These are phyloP conservation scores for Drosophila funebris DNA, from an alignment of 1,140 invertebrate genomes.

Conservation along the genomic window DNA sequence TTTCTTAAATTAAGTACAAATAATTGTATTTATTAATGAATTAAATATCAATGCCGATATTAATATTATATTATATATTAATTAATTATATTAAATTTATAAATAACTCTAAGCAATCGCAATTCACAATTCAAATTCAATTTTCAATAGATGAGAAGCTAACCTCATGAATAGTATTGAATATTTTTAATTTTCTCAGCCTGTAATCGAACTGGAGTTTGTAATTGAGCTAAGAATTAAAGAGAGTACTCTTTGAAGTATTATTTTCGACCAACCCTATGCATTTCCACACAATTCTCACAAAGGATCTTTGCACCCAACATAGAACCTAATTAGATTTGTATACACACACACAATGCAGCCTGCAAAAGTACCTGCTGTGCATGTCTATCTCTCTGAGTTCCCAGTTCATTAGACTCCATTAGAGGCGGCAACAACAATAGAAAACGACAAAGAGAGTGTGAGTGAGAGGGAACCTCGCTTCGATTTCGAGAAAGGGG, in stretches of 20 bases:
- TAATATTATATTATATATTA: too few relatives aligned
- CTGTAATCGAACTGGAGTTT: not conserved
- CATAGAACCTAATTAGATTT: slow-evolving; percentile 27
- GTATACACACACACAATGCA: slow-evolving; percentile 16
- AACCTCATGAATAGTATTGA: too few relatives aligned
- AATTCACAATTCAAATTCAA: not conserved
- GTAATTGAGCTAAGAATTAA: slow-evolving; percentile 17
- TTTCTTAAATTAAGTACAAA: too few relatives aligned
- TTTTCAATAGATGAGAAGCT: not conserved
- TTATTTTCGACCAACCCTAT: not conserved
- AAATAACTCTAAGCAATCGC: too few relatives aligned
- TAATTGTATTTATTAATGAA: too few relatives aligned
- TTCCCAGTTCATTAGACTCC: slow-evolving; percentile 67
- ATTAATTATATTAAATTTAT: too few relatives aligned
- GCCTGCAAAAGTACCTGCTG: slow-evolving; percentile 46
- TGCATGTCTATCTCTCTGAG: not conserved
- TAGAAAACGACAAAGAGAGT: slow-evolving; percentile 7
- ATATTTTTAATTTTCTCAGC: too few relatives aligned
- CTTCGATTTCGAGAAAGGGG: not conserved
- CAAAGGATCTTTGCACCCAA: slow-evolving; percentile 21
- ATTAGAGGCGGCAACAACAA: slow-evolving; percentile 74
- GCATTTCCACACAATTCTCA: not conserved
- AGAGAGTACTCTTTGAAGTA: slow-evolving; percentile 6
- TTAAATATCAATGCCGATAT: too few relatives aligned
- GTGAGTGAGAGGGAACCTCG: not conserved